Conservation (phyloP, 2,888 invertebrate species). For the Tipula lateralis region DNA sequence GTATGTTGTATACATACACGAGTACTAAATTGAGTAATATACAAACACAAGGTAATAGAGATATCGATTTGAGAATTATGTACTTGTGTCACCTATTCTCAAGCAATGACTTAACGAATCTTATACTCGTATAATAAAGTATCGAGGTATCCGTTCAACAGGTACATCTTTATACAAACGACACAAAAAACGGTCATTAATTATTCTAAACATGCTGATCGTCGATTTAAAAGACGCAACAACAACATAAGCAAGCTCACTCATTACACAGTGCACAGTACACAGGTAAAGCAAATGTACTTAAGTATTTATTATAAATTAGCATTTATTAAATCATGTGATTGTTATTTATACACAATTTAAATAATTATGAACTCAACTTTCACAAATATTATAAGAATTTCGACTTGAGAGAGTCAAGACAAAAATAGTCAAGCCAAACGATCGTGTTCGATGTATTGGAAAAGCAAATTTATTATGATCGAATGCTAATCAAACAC, state of each 20-base stretch:
- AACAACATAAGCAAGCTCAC: background rate
- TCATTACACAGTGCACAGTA: background rate
- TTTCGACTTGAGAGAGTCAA: background rate
- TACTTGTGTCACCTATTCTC: background rate
- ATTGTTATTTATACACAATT: background rate
- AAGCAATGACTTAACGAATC: background rate
- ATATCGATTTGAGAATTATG: background rate
- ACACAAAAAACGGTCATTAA: background rate
- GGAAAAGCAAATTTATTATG: background rate
- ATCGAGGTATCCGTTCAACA: background rate
- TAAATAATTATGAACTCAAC: background rate
- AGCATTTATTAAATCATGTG: background rate
- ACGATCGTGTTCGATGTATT: no score
- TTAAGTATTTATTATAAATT: background rate
- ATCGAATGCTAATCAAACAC: constrained; percentile 1
- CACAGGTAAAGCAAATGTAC: background rate
- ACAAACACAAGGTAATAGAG: background rate
- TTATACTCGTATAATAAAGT: no score
- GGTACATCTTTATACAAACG: background rate
- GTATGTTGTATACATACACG: background rate
- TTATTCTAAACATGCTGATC: background rate
- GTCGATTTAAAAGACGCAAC: background rate
- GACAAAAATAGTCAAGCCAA: background rate
- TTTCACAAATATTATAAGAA: background rate
- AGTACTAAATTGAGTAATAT: background rate